Conservation (phyloP, 2,888 invertebrate genomes). For the Lamellibrachia satsuma region DNA sequence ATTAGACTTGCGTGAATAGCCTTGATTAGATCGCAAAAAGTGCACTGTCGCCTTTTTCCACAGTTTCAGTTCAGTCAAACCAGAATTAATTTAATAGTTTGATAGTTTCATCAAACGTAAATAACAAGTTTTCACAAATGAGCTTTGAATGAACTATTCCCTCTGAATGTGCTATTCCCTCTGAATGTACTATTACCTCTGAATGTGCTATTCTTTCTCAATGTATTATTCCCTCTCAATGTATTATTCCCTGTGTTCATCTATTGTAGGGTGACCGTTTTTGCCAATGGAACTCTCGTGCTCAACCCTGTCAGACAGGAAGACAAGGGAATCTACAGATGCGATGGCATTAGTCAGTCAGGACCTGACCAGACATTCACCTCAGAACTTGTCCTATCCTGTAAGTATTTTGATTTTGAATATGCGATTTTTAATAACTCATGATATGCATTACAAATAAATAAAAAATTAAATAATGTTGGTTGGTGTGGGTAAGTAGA, state of each 20-base stretch:
- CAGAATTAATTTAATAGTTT: too few species aligned
- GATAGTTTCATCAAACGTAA: too few species aligned
- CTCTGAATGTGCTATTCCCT: too few species aligned
- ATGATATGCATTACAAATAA: too few species aligned
- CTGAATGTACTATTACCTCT: too few species aligned
- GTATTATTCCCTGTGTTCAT: conserved; percentile 13
- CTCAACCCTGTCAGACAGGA: conserved; percentile 70
- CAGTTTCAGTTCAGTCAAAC: not conserved
- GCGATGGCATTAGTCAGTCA: conserved; percentile 71
- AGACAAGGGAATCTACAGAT: conserved; percentile 77
- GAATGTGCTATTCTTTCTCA: too few species aligned
- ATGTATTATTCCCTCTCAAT: too few species aligned
- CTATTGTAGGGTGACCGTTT: conserved; percentile 68
- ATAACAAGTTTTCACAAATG: too few species aligned
- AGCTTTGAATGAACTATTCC: too few species aligned
- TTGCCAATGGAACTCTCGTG: conserved; percentile 74
- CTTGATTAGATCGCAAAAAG: not conserved
- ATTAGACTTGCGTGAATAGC: not conserved
- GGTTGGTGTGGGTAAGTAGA: too few species aligned
- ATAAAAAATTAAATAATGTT: too few species aligned
- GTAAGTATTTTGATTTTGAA: conserved; percentile 47
- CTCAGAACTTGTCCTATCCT: conserved; percentile 54
- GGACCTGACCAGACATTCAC: conserved; percentile 67
- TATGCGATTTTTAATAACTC: too few species aligned
- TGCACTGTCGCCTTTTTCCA: not conserved